phyloP scores from a whole-genome alignment of 2,888 invertebrate genomes.

The Elmis aenea region DNA sequence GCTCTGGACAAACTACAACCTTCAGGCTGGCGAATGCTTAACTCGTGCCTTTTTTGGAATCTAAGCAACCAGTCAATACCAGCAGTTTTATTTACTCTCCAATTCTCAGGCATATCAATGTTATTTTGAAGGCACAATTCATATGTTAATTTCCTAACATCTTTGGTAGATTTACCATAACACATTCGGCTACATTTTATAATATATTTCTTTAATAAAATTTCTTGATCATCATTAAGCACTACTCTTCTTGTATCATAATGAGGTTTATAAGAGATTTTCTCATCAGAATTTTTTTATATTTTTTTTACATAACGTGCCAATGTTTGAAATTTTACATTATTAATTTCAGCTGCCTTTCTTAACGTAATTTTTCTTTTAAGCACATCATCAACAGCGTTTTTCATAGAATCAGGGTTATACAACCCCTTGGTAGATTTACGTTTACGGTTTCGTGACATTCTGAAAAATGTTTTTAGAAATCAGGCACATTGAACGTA shows the following conservation, averaged over 20 bases:
- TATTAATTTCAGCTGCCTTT: not conserved
- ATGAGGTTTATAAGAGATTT: not conserved
- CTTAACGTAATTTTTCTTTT: not conserved
- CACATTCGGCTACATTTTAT: conserved; percentile 7
- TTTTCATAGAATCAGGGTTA: not conserved
- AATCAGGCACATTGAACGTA: not conserved
- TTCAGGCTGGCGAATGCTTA: conserved; percentile 19
- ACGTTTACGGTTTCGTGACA: not conserved
- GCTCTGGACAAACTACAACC: conserved; percentile 16
- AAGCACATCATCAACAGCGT: not conserved
- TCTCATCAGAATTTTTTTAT: not conserved
- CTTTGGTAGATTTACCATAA: conserved; percentile 12
- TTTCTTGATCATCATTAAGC: not conserved
- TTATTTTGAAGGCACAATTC: conserved; percentile 12
- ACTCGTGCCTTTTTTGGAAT: conserved; percentile 19
- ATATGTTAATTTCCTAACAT: conserved; percentile 10
- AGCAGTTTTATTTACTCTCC: conserved; percentile 11
- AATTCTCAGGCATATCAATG: not conserved
- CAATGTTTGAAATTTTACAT: not conserved
- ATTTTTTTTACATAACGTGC: not conserved
- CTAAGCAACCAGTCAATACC: conserved; percentile 20
- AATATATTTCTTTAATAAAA: not conserved
- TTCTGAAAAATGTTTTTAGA: not conserved
- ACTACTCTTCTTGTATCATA: not conserved
- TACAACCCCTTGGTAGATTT: not conserved